Percentiles rank a stretch among this genome's conserved stretches.
Conservation (phyloP, 2,797 vertebrate species). For the Argentina silus region DNA sequence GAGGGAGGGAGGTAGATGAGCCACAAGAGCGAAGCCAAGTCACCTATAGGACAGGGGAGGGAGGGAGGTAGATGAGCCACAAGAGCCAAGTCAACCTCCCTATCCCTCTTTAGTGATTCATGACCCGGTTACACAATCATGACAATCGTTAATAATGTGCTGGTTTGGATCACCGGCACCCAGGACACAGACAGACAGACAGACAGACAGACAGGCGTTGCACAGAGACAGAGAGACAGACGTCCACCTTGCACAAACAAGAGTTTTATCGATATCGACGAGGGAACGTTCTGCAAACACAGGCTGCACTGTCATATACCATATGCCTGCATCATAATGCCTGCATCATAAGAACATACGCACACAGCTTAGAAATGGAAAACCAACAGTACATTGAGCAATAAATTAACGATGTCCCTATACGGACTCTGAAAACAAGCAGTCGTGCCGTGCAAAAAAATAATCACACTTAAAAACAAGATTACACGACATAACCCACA, state of each 20-base stretch:
- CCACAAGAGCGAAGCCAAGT: slow-evolving; percentile 1
- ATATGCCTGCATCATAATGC: not conserved
- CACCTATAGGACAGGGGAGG: slow-evolving; percentile 14
- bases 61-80: not conserved
- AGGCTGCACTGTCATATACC: not conserved
- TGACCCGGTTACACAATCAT: not conserved
- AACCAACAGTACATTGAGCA: too few species aligned
- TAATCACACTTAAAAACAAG: too few species aligned
- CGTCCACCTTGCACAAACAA: not conserved
- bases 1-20: not conserved
- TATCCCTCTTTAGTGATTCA: not conserved
- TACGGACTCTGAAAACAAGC: too few species aligned
- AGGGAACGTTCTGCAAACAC: not conserved
- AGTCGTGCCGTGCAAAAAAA: too few species aligned
- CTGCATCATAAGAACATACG: too few species aligned
- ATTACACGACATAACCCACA: too few species aligned
- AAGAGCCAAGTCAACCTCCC: not conserved
- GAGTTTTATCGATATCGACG: not conserved
- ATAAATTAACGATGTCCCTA: too few species aligned
- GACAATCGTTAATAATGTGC: too few species aligned
- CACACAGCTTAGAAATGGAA: too few species aligned
- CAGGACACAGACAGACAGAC: slow-evolving; percentile 8
- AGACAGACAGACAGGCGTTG: not conserved
- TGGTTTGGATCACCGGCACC: too few species aligned
- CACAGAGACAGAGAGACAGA: not conserved